Conservation (phyloP, 2,888 invertebrate species). For the Luffia ferchaultella region DNA sequence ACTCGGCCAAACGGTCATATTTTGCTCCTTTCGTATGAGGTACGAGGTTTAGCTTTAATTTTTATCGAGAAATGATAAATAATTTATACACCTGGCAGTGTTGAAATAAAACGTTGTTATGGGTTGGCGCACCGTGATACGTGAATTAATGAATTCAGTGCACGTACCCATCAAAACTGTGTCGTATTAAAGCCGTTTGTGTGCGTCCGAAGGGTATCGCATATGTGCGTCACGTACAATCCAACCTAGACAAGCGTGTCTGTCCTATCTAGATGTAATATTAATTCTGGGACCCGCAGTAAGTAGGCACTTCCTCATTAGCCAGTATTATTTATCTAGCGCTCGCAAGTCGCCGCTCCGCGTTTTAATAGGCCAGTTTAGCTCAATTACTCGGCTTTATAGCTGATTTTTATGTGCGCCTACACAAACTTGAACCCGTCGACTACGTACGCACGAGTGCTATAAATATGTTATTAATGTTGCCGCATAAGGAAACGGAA, state of each 20-base stretch:
- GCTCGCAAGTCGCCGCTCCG: conserved; percentile 27
- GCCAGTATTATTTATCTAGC: conserved; percentile 43
- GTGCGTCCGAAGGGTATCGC: background rate
- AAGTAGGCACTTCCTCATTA: conserved; percentile 64
- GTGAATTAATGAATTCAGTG: too few relatives aligned
- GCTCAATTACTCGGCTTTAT: conserved; percentile 22
- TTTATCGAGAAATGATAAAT: too few relatives aligned
- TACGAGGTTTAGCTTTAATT: too few relatives aligned
- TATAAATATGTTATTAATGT: background rate
- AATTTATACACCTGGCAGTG: too few relatives aligned
- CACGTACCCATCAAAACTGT: background rate
- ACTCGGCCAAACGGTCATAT: too few relatives aligned
- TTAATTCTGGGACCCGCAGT: conserved; percentile 43
- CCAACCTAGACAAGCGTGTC: conserved; percentile 10
- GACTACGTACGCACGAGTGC: background rate
- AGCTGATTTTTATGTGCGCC: background rate
- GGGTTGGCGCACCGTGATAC: too few relatives aligned
- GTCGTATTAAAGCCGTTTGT: background rate
- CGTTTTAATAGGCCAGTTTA: conserved; percentile 38
- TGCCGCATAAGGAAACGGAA: background rate
- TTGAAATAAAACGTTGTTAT: too few relatives aligned
- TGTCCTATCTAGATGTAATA: conserved; percentile 49
- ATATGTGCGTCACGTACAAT: background rate
- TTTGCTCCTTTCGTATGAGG: too few relatives aligned
- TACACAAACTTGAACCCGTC: background rate